Evolutionary conservation across 2,888 invertebrate species (phyloP).

Genomic region (Proisotoma minuta): DNA sequence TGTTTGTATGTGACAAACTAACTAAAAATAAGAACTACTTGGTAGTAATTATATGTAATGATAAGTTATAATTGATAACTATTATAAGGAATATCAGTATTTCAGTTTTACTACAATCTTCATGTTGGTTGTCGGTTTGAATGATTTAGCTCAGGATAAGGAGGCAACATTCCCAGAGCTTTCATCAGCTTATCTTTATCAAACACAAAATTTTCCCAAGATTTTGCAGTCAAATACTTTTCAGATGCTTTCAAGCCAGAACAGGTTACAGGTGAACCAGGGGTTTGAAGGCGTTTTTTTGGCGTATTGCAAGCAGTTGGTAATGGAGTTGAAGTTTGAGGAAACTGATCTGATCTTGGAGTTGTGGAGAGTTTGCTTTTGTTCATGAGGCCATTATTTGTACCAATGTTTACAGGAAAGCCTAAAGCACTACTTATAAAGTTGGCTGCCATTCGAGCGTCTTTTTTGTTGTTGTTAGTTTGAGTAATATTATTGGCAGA

Average conservation of each 20-base stretch:
- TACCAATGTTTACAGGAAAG: neutral
- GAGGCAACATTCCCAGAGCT: neutral
- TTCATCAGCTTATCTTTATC: slow-evolving; percentile 17
- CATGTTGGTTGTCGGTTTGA: too few species aligned
- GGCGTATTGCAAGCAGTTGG: too few species aligned
- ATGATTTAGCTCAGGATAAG: too few species aligned
- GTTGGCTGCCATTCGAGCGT: neutral
- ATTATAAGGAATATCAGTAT: too few species aligned
- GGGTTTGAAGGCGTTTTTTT: neutral
- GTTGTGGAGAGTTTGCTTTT: neutral
- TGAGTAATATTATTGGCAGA: too few species aligned
- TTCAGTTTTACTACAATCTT: too few species aligned
- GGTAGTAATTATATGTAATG: too few species aligned
- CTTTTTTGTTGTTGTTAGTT: too few species aligned
- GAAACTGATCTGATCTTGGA: neutral
- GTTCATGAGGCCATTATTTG: slow-evolving; percentile 1
- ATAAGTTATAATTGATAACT: too few species aligned
- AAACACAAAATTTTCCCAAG: slow-evolving; percentile 25
- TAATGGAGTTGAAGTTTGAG: neutral
- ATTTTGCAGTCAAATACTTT: neutral
- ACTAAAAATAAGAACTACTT: too few species aligned
- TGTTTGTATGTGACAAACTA: too few species aligned
- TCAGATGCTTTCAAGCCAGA: neutral
- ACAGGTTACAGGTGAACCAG: neutral
- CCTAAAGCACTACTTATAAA: neutral